Evolutionary conservation across 2,888 invertebrate species (phyloP), one percentile per base, ranked within the genome.

Genomic region (Meiosimyza decipiens): DNA sequence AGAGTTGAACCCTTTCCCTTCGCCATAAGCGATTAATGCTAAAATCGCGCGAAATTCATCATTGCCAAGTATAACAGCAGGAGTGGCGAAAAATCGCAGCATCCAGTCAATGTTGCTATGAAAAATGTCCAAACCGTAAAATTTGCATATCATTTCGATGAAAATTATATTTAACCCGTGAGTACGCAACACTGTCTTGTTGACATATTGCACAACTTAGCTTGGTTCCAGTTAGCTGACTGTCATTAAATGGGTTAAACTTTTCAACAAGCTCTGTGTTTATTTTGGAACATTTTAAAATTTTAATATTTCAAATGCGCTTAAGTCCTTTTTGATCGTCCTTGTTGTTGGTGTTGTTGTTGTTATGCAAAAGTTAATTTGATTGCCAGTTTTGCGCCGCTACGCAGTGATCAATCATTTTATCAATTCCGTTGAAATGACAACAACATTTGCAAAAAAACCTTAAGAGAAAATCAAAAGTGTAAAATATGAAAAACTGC

Each of bases 331-430:
- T 40, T 57, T 18, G 57, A 4, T 22, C 28, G 3, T 59, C 33
- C 59, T n/a, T n/a, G n/a, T n/a, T n/a, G n/a, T n/a, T n/a, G n/a
- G n/a, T n/a, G n/a, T 60, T 40, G 60, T 52, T 52, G 52, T 16
- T 22, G 51, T 40, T 40, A 40, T 40, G 40, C 40, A 40, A 40
- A 55, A 67, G 16, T 67, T 55, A 55, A 54, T 70, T 62, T 63
- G 51, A 54, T 54, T 70, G 70, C 70, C 54, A 40, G 5, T 12
- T 49, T n/a, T 67, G 49, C 57, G 33, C 47, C 47, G 59, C 54
- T 18, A 52, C 54, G 52, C 18, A 62, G 63, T 59, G 40, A 70
- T 70, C 70, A 70, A 70, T 70, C 70, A 70, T 70, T 70, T 63
- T 70, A 51, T 63, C 63, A 51, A 63, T 63, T 62, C 51, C 54